Percentiles rank a stretch among this genome's conserved stretches.
Evolutionary conservation across 2,888 invertebrate genomes (phyloP).

Genomic region (Limnephilus lunatus): DNA sequence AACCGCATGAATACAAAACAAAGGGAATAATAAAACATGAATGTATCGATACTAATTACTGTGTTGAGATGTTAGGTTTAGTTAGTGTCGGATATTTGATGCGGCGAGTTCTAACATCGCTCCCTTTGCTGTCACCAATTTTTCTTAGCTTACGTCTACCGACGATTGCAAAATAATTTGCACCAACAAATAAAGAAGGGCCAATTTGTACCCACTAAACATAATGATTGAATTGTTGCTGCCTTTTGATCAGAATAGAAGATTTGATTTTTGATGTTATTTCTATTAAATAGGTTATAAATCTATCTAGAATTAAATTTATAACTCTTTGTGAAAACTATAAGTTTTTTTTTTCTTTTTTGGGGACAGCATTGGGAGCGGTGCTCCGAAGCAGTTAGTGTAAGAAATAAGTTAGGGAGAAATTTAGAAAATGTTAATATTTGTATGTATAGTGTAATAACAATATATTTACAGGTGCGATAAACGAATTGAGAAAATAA

Average conservation of each 20-base stretch:
- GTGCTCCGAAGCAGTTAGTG: conserved; percentile 22
- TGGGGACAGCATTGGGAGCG: conserved; percentile 14
- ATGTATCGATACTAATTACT: conserved; percentile 14
- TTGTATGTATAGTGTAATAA: conserved; percentile 48
- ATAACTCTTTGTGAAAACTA: too few species aligned
- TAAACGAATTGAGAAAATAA: conserved; percentile 50
- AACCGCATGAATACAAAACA: conserved; percentile 37
- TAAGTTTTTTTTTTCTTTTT: background rate
- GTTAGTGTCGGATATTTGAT: conserved; percentile 33
- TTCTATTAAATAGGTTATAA: background rate
- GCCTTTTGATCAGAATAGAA: background rate
- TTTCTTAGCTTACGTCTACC: background rate
- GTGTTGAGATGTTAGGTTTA: conserved; percentile 41
- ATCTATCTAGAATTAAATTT: background rate
- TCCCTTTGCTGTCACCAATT: background rate
- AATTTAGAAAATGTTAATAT: conserved; percentile 56
- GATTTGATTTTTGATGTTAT: background rate
- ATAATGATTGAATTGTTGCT: background rate
- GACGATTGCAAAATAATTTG: background rate
- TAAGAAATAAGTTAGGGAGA: conserved; percentile 43
- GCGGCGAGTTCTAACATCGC: background rate
- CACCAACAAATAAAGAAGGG: background rate
- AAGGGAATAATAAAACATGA: conserved; percentile 31
- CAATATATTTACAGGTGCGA: conserved; percentile 54
- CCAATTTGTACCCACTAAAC: background rate